Conservation (phyloP, 2,888 invertebrate genomes). For the Carabus problematicus region DNA sequence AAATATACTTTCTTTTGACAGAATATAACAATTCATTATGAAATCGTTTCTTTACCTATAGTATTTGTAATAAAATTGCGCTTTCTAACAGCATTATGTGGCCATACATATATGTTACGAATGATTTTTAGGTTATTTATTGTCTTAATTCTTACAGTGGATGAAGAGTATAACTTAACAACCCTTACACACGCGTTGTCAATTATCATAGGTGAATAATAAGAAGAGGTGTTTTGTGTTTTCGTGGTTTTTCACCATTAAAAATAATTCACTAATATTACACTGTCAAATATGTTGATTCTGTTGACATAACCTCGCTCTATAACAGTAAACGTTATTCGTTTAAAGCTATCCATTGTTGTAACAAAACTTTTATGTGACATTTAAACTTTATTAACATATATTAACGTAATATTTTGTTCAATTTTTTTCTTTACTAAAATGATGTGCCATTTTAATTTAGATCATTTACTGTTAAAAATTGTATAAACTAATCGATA, state of each 20-base stretch:
- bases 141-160: constrained; percentile 66
- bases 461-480: too few relatives aligned
- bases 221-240: constrained; percentile 12
- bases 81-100: neutral
- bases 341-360: too few relatives aligned
- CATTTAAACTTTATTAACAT: neutral
- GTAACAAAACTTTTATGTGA: too few relatives aligned
- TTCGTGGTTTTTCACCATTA: constrained; percentile 50
- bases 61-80: neutral
- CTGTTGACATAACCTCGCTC: too few relatives aligned
- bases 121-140: constrained; percentile 35
- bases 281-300: too few relatives aligned
- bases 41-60: neutral
- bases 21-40: neutral
- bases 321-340: too few relatives aligned
- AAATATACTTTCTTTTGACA: too few relatives aligned
- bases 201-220: constrained; percentile 68
- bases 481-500: too few relatives aligned
- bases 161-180: constrained; percentile 74
- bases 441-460: neutral
- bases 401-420: neutral
- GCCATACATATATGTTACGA: neutral
- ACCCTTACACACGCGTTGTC: constrained; percentile 76
- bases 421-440: constrained; percentile 1
- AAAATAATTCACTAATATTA: constrained; percentile 45